Evolutionary conservation across 1,140 invertebrate species (phyloP), one percentile per base, ranked within the genome.

Genomic region (Philotrypesis tridentata): DNA sequence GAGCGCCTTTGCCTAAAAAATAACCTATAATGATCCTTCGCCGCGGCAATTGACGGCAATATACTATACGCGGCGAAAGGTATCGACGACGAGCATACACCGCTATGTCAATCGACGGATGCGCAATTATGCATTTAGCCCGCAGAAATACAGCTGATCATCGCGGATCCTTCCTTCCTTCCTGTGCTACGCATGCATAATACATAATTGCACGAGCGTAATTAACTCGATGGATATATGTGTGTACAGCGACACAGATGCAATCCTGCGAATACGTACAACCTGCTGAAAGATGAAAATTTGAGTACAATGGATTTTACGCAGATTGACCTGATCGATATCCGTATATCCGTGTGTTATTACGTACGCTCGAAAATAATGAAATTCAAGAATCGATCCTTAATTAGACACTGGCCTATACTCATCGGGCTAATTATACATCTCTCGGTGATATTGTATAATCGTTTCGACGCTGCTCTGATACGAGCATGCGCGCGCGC

Each of bases 101-200:
- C n/a, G n/a, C n/a, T n/a, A n/a, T 75, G 48, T 37, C 73, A n/a
- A 63, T 63, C 25, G 23, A 23, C 60, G 60, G 5, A 4, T 2
- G 25, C 17, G n/a, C 29, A 75, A 75, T 75, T 75, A 63, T 33
- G 37, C 61, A 75, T 75, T 76, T 17, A 40, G 61, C 61, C 60
- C 29, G n/a, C 33, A 55, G 74, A 65, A 76, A 67, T 29, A 27
- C n/a, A n/a, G n/a, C 61, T 29, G 74, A 76, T 76, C 33, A 43
- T 65, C 17, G 61, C 14, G 21, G 8, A 43, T 75, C 55, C 73
- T 63, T 6, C 6, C 1, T n/a, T 37, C 8, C 5, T n/a, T n/a
- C n/a, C n/a, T n/a, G n/a, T n/a, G n/a, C n/a, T n/a, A n/a, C n/a
- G n/a, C 0, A 61, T 55, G 2, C 29, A 40, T 33, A 48, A 75